These are phyloP conservation scores for Probosciger aterrimus DNA, from an alignment of 2,113 vertebrate species.

Conservation along the genomic window DNA sequence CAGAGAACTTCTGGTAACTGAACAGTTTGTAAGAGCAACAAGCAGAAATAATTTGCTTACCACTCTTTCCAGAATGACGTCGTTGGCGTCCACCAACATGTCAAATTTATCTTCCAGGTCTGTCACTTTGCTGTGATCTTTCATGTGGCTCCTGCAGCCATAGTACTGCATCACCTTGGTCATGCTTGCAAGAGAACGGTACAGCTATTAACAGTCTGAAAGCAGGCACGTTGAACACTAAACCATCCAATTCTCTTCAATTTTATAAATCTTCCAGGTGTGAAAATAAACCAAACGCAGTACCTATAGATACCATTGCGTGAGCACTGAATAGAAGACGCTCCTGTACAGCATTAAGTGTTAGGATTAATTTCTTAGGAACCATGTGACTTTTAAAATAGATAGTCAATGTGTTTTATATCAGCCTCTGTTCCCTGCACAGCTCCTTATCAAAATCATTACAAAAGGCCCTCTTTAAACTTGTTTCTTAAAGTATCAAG, in stretches of 20 bases:
- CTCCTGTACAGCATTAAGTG: neutral
- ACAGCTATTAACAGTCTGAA: neutral
- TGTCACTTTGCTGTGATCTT: slow-evolving; percentile 80
- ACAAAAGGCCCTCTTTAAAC: neutral
- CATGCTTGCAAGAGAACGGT: slow-evolving; percentile 80
- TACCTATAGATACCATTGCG: fast-evolving
- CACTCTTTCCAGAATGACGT: slow-evolving; percentile 92
- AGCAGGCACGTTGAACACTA: neutral
- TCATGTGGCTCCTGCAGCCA: slow-evolving; percentile 84
- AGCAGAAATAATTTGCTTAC: slow-evolving; percentile 69
- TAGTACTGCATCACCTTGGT: slow-evolving; percentile 92
- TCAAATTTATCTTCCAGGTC: slow-evolving; percentile 93
- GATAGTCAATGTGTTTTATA: fast-evolving
- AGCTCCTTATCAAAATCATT: neutral
- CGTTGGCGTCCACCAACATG: slow-evolving; percentile 91
- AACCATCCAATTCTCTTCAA: neutral
- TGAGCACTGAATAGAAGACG: neutral
- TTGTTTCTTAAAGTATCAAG: neutral
- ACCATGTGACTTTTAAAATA: neutral
- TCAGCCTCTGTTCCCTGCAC: neutral
- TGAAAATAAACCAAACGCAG: neutral
- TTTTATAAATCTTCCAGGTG: neutral
- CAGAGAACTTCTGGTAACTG: neutral
- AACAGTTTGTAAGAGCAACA: neutral
- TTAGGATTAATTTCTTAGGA: neutral